A percentile compares a stretch with the other conserved stretches of the same genome.
phyloP scores from a whole-genome alignment of 2,797 vertebrate species.

The Gymnoscopelus microlampas region DNA sequence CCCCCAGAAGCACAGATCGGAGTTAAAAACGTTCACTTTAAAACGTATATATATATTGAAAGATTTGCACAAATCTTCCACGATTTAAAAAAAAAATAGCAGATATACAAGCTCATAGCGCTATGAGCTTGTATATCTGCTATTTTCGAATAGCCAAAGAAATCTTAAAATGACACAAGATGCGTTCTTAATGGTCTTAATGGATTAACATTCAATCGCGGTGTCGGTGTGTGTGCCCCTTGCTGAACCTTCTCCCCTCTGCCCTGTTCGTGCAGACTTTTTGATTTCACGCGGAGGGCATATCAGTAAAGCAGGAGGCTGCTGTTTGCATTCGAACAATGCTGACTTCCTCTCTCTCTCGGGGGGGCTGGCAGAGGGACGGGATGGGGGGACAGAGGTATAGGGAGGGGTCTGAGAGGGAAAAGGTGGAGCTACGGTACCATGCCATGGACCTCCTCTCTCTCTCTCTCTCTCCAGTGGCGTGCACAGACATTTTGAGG shows the following conservation, averaged over 20 bases:
- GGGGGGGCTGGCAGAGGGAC: background rate
- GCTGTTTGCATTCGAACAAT: constrained; percentile 70
- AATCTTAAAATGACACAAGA: too few relatives aligned
- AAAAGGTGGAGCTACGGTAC: constrained; percentile 28
- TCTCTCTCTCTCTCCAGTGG: background rate
- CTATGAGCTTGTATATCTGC: too few relatives aligned
- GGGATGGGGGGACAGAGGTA: background rate
- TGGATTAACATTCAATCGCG: constrained; percentile 69
- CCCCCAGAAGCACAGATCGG: too few relatives aligned
- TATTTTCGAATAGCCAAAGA: too few relatives aligned
- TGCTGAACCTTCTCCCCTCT: constrained; percentile 70
- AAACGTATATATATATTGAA: too few relatives aligned
- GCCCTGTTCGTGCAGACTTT: constrained; percentile 51
- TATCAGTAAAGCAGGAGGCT: constrained; percentile 62
- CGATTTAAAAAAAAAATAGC: too few relatives aligned
- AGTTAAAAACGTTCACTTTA: too few relatives aligned
- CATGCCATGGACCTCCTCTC: background rate
- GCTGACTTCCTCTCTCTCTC: constrained; percentile 72
- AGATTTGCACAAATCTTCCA: too few relatives aligned
- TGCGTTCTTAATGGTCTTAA: too few relatives aligned
- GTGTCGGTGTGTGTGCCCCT: constrained; percentile 56
- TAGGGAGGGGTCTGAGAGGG: constrained; percentile 2
- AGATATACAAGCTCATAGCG: too few relatives aligned
- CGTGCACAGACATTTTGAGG: too few relatives aligned
- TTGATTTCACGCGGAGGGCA: constrained; percentile 62